Percentiles rank a stretch among this genome's conserved stretches.
These are phyloP conservation scores for Drosophila eugracilis DNA, from an alignment of 1,140 invertebrate genomes.

Conservation along the genomic window DNA sequence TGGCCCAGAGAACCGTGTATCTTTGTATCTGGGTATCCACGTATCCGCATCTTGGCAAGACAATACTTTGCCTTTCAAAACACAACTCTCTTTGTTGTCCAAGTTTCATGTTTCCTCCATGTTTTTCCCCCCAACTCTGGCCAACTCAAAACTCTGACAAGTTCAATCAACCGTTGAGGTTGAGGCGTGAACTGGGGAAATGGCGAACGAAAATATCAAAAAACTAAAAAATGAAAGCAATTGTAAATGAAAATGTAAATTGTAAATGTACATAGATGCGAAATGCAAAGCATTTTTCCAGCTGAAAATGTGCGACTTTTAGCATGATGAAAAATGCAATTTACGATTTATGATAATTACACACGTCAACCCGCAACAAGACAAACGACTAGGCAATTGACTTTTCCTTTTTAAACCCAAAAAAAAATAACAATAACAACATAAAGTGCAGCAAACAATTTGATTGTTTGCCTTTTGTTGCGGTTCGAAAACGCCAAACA, in stretches of 20 bases:
- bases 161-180: conserved; percentile 80
- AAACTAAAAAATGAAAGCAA: conserved; percentile 69
- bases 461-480: conserved; percentile 52
- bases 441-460: conserved; percentile 51
- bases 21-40: conserved; percentile 22
- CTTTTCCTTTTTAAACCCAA: conserved; percentile 67
- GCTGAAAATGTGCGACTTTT: conserved; percentile 78
- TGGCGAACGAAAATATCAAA: conserved; percentile 30
- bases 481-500: conserved; percentile 23
- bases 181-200: conserved; percentile 72
- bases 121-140: conserved; percentile 28
- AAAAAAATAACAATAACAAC: too few species aligned
- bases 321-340: conserved; percentile 76
- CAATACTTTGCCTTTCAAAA: conserved; percentile 69
- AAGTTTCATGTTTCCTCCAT: conserved; percentile 45
- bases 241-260: conserved; percentile 37
- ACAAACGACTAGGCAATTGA: conserved; percentile 71
- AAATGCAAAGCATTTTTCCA: conserved; percentile 69
- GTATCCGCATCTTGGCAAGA: conserved; percentile 46
- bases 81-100: conserved; percentile 38
- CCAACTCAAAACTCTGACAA: conserved; percentile 70
- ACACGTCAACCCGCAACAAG: conserved; percentile 58
- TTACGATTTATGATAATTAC: conserved; percentile 81
- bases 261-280: conserved; percentile 40
- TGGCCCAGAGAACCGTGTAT: conserved; percentile 47